A percentile compares a stretch with the other conserved stretches of the same genome.
Evolutionary conservation across 30 jellyfish, hydroid and myxozoan species (phyloP).

Genomic region (Cassiopea xamachana): DNA sequence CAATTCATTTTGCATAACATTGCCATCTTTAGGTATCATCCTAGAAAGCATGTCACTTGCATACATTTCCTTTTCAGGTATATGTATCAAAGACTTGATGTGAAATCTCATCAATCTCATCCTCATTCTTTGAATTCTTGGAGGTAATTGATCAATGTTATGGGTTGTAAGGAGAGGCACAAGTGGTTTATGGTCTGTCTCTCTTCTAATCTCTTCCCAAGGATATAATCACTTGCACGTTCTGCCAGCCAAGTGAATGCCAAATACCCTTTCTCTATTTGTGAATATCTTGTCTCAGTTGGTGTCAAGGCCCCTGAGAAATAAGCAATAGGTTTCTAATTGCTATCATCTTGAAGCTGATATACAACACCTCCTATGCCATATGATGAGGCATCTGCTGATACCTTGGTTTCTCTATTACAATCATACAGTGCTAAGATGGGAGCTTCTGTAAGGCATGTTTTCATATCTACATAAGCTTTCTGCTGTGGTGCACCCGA

Average conservation of each 20-base stretch:
- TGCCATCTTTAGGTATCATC: slow-evolving; percentile 27
- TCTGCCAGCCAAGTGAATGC: slow-evolving; percentile 68
- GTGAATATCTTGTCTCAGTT: slow-evolving; percentile 56
- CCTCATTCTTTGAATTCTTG: slow-evolving; percentile 39
- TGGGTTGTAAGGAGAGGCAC: slow-evolving; percentile 59
- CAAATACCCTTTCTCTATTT: slow-evolving; percentile 73
- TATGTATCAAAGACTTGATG: slow-evolving; percentile 24
- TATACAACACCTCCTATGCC: slow-evolving; percentile 64
- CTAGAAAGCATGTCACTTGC: slow-evolving; percentile 45
- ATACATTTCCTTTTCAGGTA: slow-evolving; percentile 58
- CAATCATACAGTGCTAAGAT: slow-evolving; percentile 18
- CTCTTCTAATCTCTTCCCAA: slow-evolving; percentile 51
- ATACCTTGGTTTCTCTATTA: slow-evolving; percentile 32
- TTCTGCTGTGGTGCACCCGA: slow-evolving; percentile 60
- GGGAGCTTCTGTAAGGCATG: slow-evolving; percentile 14
- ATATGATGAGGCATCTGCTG: slow-evolving; percentile 58
- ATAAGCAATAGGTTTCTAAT: slow-evolving; percentile 61
- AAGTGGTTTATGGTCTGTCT: slow-evolving; percentile 51
- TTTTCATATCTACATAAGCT: slow-evolving; percentile 43
- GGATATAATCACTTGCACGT: slow-evolving; percentile 69
- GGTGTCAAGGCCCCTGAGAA: slow-evolving; percentile 49
- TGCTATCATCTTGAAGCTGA: slow-evolving; percentile 45
- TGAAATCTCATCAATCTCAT: slow-evolving; percentile 45
- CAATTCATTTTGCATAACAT: neutral
- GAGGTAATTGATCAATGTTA: slow-evolving; percentile 48